Evolutionary conservation across 2,797 vertebrate genomes (phyloP), one percentile per base, ranked within the genome.

Genomic region (Syngnathus acus): DNA sequence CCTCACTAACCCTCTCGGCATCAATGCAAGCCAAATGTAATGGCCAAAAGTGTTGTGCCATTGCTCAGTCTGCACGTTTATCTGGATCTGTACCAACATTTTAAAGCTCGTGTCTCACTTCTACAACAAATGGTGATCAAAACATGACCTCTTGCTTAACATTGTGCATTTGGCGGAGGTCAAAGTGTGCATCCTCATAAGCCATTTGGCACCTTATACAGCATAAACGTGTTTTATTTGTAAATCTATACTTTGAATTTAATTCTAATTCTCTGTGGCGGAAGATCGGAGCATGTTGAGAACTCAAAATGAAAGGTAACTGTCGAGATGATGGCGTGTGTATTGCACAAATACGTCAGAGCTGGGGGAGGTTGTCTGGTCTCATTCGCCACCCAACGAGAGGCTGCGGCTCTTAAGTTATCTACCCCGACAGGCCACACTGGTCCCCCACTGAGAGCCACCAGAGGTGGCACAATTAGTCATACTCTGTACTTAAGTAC

Each of bases 401-500:
- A 78, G 71, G 75, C 72, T 71, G 78, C 21, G 0, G 23, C 58
- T 78, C 47, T 72, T 75, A 77, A 73, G 74, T 87, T 81, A 89
- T 89, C 78, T 64, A 77, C 83, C 82, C 78, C 66, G 87, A 88
- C 86, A 86, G 78, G 70, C 68, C 19, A 45, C 67, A 62, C 54
- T 65, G 68, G 75, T 77, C 76, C 17, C 83, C 84, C 77, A 78
- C 86, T 86, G 86, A 82, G 86, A 84, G 51, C 70, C 39, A 59
- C 66, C 10, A 21, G 54, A 13, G 23, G 23, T 55, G 54, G 26
- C 23, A 14, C 53, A 26, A 40, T 65, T 70, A 73, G 73, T 67
- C 65, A 63, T 61, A 43, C 38, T 55, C 54, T 53, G 51, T 53
- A 55, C 54, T 14, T 14, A 50, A 19, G 19, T 50, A 48, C 5